phyloP scores from a whole-genome alignment of 2,888 invertebrate species.

The Trachelus troglodyta region DNA sequence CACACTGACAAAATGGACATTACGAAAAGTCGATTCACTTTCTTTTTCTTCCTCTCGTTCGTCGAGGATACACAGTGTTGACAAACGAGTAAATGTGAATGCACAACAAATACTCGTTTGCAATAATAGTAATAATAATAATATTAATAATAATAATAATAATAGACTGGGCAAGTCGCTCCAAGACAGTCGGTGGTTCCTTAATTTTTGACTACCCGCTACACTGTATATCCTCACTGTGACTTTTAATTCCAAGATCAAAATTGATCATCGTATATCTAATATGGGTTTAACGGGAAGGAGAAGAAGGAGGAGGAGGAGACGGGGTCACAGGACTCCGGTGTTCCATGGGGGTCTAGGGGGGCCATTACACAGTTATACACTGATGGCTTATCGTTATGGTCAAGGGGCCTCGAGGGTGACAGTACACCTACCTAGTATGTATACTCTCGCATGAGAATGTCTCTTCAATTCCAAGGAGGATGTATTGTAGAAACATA shows the following conservation, averaged over 20 bases:
- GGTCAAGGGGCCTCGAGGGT: neutral
- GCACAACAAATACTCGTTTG: slow-evolving; percentile 8
- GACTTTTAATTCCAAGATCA: slow-evolving; percentile 4
- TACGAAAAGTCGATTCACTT: neutral
- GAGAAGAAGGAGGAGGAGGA: neutral
- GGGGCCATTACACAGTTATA: neutral
- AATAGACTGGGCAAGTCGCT: slow-evolving; percentile 13
- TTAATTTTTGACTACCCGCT: neutral
- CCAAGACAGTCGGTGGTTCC: slow-evolving; percentile 9
- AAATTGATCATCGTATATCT: neutral
- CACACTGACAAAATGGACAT: neutral
- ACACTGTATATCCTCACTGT: slow-evolving; percentile 7
- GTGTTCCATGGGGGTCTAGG: neutral
- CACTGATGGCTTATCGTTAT: neutral
- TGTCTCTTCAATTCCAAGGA: neutral
- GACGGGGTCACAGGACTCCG: neutral
- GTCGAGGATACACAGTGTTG: slow-evolving; percentile 8
- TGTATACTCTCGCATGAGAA: neutral
- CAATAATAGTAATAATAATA: slow-evolving; percentile 13
- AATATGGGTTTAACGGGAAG: neutral
- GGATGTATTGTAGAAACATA: neutral
- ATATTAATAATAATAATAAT: slow-evolving; percentile 16
- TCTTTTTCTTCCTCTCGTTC: neutral
- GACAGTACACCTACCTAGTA: neutral
- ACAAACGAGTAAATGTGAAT: slow-evolving; percentile 5